Percentiles rank a stretch among this genome's conserved stretches.
Evolutionary conservation across 1,140 invertebrate species (phyloP).

Genomic region (Microplitis mediator): DNA sequence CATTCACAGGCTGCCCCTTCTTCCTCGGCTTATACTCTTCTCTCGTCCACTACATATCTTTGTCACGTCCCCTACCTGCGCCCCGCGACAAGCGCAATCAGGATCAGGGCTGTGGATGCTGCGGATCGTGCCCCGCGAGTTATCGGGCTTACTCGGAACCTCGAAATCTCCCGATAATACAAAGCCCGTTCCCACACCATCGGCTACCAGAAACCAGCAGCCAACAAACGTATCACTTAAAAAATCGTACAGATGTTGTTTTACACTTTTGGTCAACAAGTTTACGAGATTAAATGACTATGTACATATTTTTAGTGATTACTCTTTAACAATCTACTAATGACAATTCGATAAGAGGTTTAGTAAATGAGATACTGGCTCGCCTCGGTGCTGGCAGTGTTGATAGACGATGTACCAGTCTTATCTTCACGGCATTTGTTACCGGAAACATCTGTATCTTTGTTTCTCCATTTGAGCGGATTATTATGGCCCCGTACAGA

Average conservation of each 20-base stretch:
- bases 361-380: neutral
- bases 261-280: too few relatives aligned
- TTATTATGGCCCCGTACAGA: conserved; percentile 29
- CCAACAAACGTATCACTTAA: too few relatives aligned
- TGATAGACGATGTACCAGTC: conserved; percentile 29
- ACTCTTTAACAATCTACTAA: neutral
- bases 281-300: too few relatives aligned
- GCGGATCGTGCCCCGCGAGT: conserved; percentile 35
- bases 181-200: too few relatives aligned
- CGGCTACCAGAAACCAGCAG: too few relatives aligned
- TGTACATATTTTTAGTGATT: neutral
- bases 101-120: conserved; percentile 28
- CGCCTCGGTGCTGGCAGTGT: neutral
- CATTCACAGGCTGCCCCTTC: conserved; percentile 22
- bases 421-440: conserved; percentile 51
- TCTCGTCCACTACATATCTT: conserved; percentile 29
- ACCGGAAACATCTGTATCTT: conserved; percentile 56
- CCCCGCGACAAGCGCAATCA: conserved; percentile 27
- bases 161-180: too few relatives aligned
- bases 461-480: conserved; percentile 36
- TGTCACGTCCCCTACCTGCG: conserved; percentile 32
- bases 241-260: too few relatives aligned
- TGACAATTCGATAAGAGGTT: neutral
- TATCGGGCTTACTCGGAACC: conserved; percentile 13
- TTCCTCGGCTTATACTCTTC: conserved; percentile 17